Conservation (phyloP, 1,140 invertebrate species). For the Drosophila albomicans region DNA sequence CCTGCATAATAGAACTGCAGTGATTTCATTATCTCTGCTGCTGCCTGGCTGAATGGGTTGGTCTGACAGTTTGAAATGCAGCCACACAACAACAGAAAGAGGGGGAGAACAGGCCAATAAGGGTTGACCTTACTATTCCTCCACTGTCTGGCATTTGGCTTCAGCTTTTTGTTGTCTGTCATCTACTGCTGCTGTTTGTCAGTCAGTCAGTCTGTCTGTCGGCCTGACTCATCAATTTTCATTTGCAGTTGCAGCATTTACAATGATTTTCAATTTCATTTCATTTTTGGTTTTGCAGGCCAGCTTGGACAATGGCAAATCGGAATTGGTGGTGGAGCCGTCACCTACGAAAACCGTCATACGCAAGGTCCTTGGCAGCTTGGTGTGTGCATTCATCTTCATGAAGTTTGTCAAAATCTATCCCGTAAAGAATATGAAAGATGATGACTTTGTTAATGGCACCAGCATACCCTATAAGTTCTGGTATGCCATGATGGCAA, state of each 20-base stretch:
- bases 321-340: constrained; percentile 87
- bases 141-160: constrained; percentile 11
- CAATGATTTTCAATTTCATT: constrained; percentile 10
- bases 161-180: not conserved
- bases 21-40: constrained; percentile 37
- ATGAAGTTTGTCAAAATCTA: constrained; percentile 88
- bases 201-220: no score
- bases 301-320: constrained; percentile 83
- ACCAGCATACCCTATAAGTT: constrained; percentile 86
- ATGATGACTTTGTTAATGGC: constrained; percentile 88
- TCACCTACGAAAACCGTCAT: constrained; percentile 88
- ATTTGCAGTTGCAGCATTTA: constrained; percentile 26
- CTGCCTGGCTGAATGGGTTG: not conserved
- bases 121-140: constrained; percentile 9
- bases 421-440: constrained; percentile 89
- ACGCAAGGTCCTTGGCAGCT: constrained; percentile 88
- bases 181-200: constrained; percentile 1
- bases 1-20: constrained; percentile 32
- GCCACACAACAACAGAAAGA: not conserved
- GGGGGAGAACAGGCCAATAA: not conserved
- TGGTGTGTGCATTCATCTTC: constrained; percentile 89
- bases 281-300: constrained; percentile 52
- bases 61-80: not conserved
- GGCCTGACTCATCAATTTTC: constrained; percentile 39
- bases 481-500: constrained; percentile 92